Evolutionary conservation across 2,113 vertebrate genomes (phyloP), one percentile per base, ranked within the genome.

Genomic region (Microcebus ravelobensis): DNA sequence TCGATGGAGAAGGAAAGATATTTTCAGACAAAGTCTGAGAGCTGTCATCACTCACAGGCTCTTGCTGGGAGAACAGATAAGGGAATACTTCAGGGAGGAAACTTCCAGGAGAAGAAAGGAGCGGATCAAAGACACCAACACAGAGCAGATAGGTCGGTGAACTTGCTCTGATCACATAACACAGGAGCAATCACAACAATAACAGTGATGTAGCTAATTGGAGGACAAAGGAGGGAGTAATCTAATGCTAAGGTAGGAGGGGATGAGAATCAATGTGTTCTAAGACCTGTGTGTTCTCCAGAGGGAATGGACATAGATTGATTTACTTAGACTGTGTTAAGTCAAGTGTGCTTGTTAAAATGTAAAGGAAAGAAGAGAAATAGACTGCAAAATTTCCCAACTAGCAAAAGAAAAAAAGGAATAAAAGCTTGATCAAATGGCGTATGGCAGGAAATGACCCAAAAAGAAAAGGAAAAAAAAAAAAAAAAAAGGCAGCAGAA

Each of bases 381-480:
- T 29, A 48, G 25, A 89, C 68, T 3, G n/a, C 36, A 50, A 21
- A n/a, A 20, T 92, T 94, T 96, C 81, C 81, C 94, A 87, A 70
- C 59, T 55, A 63, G 31, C 6, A 76, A 27, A 81, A 61, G 29
- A 70, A 57, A 39, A 57, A 61, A n/a, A 11, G 48, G 31, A 59
- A 36, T 36, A 45, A 94, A 86, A 87, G 5, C 17, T 71, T 82
- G 50, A 89, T 57, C 34, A 55, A n/a, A 59, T 3, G 31, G 57
- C 13, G 2, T 34, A 55, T 7, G 34, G 34, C 45, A 90, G 68
- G 29, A 94, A 83, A 83, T 59, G 67, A 87, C 42, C 48, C 48
- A n/a, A 80, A 36, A 18, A 67, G 3, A n/a, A 52, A 42, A 77
- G n/a, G 17, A 25, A 6, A 27, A 31, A 61, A 85, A 27, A 25